These are phyloP conservation scores for Pteronotus mesoamericanus DNA, from an alignment of 2,797 vertebrate species.

Conservation along the genomic window DNA sequence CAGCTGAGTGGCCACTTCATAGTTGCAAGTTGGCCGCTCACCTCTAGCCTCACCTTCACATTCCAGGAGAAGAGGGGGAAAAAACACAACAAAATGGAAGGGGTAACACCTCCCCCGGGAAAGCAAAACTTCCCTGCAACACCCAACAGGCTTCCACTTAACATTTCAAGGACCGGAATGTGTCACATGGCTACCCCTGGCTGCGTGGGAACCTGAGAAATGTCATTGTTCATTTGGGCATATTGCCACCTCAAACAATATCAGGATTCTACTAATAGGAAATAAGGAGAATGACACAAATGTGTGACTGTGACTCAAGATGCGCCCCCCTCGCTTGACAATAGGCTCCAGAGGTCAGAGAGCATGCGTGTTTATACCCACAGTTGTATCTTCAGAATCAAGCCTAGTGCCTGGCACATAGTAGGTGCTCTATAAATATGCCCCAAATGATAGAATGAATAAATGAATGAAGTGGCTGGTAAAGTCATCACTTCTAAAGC, in stretches of 20 bases:
- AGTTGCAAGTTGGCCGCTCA: neutral
- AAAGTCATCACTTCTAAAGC: neutral
- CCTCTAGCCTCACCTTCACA: neutral
- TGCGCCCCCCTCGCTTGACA: neutral
- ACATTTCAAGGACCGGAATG: neutral
- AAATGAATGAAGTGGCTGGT: neutral
- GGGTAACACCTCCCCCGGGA: neutral
- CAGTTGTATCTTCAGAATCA: neutral
- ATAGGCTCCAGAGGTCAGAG: neutral
- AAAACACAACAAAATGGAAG: neutral
- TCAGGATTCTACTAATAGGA: neutral
- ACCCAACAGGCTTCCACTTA: neutral
- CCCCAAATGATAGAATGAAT: neutral
- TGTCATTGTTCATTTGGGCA: neutral
- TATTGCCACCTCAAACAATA: neutral
- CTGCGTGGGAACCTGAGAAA: neutral
- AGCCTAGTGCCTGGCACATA: neutral
- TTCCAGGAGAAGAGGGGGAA: neutral
- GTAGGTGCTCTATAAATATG: neutral
- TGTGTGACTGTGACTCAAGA: neutral
- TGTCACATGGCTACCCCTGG: neutral
- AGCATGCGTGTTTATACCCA: neutral
- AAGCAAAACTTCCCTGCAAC: constrained; percentile 16
- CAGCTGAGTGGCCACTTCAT: neutral
- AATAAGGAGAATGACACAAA: neutral